A percentile compares a stretch with the other conserved stretches of the same genome.
These are phyloP conservation scores for Eurystomus gularis DNA, from an alignment of 2,113 vertebrate genomes.

Conservation along the genomic window DNA sequence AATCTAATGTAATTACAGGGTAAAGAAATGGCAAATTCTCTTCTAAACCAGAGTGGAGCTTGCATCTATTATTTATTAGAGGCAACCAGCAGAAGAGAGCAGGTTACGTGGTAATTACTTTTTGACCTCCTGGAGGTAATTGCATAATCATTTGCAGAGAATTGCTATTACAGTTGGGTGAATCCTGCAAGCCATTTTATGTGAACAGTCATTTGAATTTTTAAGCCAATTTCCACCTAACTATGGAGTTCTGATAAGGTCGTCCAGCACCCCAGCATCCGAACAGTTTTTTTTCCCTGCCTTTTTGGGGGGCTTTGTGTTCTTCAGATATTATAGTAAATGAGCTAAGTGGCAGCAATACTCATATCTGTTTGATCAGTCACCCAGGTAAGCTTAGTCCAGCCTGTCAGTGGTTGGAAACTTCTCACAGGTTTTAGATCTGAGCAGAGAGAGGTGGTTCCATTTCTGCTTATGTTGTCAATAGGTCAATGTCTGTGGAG, in stretches of 20 bases:
- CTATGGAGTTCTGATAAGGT: slow-evolving; percentile 35
- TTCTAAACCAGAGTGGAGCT: slow-evolving; percentile 14
- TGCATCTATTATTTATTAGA: slow-evolving; percentile 66
- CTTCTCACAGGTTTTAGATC: background rate
- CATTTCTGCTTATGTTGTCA: background rate
- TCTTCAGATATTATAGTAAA: background rate
- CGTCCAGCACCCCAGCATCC: background rate
- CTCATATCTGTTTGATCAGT: background rate
- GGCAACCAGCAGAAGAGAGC: slow-evolving; percentile 64
- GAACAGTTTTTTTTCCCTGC: background rate
- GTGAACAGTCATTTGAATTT: slow-evolving; percentile 62
- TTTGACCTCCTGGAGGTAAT: slow-evolving; percentile 74
- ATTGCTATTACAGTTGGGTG: slow-evolving; percentile 64
- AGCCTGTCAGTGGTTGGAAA: background rate
- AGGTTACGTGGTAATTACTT: slow-evolving; percentile 73
- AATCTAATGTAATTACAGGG: slow-evolving; percentile 56
- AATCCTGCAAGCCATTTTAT: slow-evolving; percentile 61
- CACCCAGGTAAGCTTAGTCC: background rate
- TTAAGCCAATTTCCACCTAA: slow-evolving; percentile 60
- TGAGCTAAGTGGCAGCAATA: background rate
- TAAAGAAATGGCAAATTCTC: slow-evolving; percentile 48
- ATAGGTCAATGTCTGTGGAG: background rate
- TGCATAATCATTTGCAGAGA: slow-evolving; percentile 70
- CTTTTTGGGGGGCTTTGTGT: background rate
- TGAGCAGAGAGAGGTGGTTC: background rate